Evolutionary conservation across 2,888 invertebrate species (phyloP), one percentile per base, ranked within the genome.

Genomic region (Lepeophtheirus nordmannii): DNA sequence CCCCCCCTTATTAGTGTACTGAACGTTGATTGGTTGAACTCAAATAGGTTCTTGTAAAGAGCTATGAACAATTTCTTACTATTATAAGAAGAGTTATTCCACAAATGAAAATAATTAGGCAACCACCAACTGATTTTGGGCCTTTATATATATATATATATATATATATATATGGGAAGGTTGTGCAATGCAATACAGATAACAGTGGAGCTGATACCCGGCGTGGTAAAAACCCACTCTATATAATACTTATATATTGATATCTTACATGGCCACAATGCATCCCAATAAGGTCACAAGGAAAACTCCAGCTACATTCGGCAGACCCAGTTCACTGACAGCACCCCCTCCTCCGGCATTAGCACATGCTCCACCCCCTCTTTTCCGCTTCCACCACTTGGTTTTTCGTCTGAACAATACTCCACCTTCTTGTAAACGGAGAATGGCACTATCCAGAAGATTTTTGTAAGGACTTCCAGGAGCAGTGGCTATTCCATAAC

Each of bases 351-450:
- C 58, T 69, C 68, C 1, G 69, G 68, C 11, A 69, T 8, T 23
- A 17, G 22, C 64, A 64, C 64, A 64, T 9, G 64, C 64, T 22
- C 73, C 73, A 23, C 73, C 74, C 30, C 73, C 74, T 23, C 71
- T 60, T 59, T 71, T 70, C 67, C 73, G 71, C 68, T 74, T 74
- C 79, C 79, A 80, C 79, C 79, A 80, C 65, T 76, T 76, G 68
- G 76, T 75, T 70, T 78, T 78, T 67, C 79, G 70, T 70, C 74
- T 74, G 67, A 78, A 77, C 58, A 80, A 74, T 11, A 73, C 72
- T 10, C 78, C 78, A 60, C 74, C 74, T 70, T 80, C 79, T 71
- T 79, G 78, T 39, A 80, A 72, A 67, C 74, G 73, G 61, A 78
- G 72, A 17, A 80, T 78, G 22, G 76, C 75, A 67, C 74, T 74